Conservation (phyloP, 2,888 invertebrate genomes). For the Orthonevra nobilis region DNA sequence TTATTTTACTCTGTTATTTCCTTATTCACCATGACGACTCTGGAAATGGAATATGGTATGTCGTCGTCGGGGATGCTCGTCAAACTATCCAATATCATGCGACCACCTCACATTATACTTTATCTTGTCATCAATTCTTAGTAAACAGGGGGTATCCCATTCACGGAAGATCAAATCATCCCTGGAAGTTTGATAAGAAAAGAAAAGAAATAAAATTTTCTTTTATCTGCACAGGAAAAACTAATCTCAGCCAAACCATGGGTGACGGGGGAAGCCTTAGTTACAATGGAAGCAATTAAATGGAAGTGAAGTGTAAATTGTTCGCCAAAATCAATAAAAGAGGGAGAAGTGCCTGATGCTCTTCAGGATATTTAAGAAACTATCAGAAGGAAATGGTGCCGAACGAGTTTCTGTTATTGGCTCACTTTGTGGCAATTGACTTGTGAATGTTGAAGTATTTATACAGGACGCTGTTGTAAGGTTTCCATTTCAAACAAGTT, state of each 20-base stretch:
- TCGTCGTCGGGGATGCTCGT: too few relatives aligned
- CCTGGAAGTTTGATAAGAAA: conserved; percentile 25
- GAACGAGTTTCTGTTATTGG: too few relatives aligned
- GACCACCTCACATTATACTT: too few relatives aligned
- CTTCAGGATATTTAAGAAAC: conserved; percentile 10
- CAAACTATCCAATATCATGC: too few relatives aligned
- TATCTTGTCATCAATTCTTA: too few relatives aligned
- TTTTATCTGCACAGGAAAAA: conserved; percentile 27
- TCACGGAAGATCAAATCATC: conserved; percentile 13
- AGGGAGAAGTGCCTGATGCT: conserved; percentile 14
- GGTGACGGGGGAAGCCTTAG: conserved; percentile 27
- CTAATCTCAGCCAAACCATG: conserved; percentile 53
- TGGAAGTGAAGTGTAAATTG: conserved; percentile 66
- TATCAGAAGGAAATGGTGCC: not conserved
- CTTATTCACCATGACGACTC: too few relatives aligned
- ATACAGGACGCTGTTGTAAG: too few relatives aligned
- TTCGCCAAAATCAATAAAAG: conserved; percentile 32
- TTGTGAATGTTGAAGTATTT: too few relatives aligned
- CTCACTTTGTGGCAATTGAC: too few relatives aligned
- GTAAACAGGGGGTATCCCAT: not conserved
- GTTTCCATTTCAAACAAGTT: too few relatives aligned
- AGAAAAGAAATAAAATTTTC: conserved; percentile 27
- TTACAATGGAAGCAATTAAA: conserved; percentile 66
- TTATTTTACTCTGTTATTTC: too few relatives aligned
- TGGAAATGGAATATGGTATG: too few relatives aligned